Base-by-base conservation (phyloP, 2,797 vertebrate genomes). In the Clarias fuscus region DNA sequence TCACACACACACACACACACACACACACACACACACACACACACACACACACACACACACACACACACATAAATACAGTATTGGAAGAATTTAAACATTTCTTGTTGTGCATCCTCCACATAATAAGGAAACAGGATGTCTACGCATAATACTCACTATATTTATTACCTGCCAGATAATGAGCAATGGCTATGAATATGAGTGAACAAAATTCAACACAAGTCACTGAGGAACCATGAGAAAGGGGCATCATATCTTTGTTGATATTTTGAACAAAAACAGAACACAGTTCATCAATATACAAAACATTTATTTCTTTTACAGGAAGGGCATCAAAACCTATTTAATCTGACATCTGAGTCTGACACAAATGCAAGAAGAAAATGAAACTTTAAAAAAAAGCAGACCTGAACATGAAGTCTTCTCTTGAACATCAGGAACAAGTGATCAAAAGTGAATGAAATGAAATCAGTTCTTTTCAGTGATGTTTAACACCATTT, bases 271-370 rank as follows among this genome's bases (percentile, higher is more conserved):
- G 0, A 84, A 87, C 79, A 91, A 83, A 90, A 65, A 79, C 85
- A 87, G 70, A 43, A 85, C 82, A 80, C 84, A 87, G 90, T 84
- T 90, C 87, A 92, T 89, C 91, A 93, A 95, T 91, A 92, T 96
- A 96, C 93, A 96, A 96, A 96, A 95, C 84, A 67, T 90, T 92
- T 90, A 88, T 81, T 92, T 77, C 76, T 92, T 94, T 92, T 90
- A 84, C 91, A 93, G 91, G 92, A 96, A 94, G 93, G 93, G 93
- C 92, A 93, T 93, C 88, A 93, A 94, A 95, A 93, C 89, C 94
- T 89, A 94, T 64, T 64, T 43, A 59, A 33, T 59, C 18, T 33
- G 17, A 86, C 91, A 86, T 89, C 83, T 86, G 27, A 33, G 17
- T 56, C 22, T 37, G 10, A 85, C 82, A 89, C 65, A 61, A 85